Conservation (phyloP, 92 coral and sea anemone genomes). For the Anthopleura xanthogrammica region DNA sequence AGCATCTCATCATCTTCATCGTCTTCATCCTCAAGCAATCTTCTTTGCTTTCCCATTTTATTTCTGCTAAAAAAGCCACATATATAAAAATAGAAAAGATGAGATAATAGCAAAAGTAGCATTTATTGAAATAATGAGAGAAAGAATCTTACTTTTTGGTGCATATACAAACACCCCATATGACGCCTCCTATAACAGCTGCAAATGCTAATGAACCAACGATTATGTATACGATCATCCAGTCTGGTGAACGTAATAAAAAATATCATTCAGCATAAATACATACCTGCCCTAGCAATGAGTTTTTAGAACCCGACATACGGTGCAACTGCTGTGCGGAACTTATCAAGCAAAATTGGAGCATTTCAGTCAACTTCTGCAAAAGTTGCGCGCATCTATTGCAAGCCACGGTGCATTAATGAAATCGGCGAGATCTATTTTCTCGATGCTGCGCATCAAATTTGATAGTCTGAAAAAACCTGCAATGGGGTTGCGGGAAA, state of each 20-base stretch:
- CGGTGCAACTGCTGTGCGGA: no score
- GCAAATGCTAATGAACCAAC: constrained; percentile 92
- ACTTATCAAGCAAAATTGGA: no score
- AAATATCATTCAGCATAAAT: background rate
- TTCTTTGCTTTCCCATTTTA: constrained; percentile 75
- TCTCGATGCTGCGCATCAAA: no score
- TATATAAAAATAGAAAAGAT: background rate
- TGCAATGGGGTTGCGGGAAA: no score
- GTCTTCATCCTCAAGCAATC: constrained; percentile 80
- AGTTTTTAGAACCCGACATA: no score
- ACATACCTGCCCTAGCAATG: background rate
- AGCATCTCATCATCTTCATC: constrained; percentile 98
- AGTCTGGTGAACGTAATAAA: constrained; percentile 50
- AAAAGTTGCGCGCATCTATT: no score
- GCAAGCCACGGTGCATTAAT: no score
- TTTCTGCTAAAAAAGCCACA: constrained; percentile 48
- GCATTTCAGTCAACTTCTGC: no score
- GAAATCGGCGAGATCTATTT: no score
- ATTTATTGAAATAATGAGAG: background rate
- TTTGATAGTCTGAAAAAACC: no score
- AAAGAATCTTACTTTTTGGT: constrained; percentile 61
- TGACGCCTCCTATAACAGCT: constrained; percentile 87
- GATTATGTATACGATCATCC: constrained; percentile 93
- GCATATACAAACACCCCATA: constrained; percentile 95
- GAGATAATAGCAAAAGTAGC: background rate